Evolutionary conservation across 2,113 vertebrate species (phyloP).

Genomic region (Gavia stellata): DNA sequence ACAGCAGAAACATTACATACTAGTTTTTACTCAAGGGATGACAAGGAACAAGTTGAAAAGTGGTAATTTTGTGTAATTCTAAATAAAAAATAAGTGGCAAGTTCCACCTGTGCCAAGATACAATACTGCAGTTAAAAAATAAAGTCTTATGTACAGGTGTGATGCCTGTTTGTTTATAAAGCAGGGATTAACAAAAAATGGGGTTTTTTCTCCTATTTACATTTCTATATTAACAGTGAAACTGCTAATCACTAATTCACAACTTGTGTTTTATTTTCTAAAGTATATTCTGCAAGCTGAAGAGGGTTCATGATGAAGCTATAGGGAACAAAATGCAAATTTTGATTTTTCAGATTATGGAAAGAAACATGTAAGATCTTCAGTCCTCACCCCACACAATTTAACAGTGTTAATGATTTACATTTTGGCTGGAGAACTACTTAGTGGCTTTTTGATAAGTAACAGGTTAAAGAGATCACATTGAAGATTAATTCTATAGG

Average conservation of each 20-base stretch:
- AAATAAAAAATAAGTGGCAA: neutral
- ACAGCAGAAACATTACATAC: neutral
- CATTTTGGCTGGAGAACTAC: neutral
- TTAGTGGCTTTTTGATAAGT: neutral
- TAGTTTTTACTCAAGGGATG: neutral
- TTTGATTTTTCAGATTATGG: neutral
- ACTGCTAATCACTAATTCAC: neutral
- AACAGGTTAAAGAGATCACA: neutral
- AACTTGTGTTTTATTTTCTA: neutral
- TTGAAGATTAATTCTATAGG: neutral
- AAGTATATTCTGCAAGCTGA: neutral
- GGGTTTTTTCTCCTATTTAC: neutral
- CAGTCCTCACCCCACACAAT: neutral
- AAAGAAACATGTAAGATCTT: neutral
- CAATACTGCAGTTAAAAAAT: neutral
- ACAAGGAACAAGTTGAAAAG: neutral
- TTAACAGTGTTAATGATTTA: constrained; percentile 38
- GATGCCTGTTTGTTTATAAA: neutral
- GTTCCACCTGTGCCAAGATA: neutral
- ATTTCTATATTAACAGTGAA: neutral
- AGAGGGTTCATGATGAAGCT: neutral
- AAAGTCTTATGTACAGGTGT: neutral
- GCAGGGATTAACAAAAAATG: neutral
- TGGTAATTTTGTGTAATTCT: neutral
- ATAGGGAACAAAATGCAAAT: neutral